Percentiles rank a stretch among this genome's conserved stretches.
Evolutionary conservation across 2,113 vertebrate genomes (phyloP).

Genomic region (Lipotes vexillifer): DNA sequence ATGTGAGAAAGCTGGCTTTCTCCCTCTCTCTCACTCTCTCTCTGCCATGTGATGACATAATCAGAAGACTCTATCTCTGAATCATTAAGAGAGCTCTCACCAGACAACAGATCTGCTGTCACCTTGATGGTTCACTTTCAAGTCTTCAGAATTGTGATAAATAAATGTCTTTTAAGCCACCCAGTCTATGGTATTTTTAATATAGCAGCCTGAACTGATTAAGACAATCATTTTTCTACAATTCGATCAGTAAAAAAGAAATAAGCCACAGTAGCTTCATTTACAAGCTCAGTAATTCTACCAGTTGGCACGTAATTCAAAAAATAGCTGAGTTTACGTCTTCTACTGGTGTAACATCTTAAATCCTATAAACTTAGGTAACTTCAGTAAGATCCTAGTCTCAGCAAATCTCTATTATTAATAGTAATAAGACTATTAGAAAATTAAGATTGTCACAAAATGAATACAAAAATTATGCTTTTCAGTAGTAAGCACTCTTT

Average conservation of each 20-base stretch:
- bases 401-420: background rate
- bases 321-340: background rate
- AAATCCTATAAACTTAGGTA: background rate
- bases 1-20: too few species aligned
- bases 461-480: background rate
- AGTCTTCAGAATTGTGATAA: background rate
- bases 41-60: background rate
- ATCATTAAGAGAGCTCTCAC: background rate
- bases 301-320: background rate
- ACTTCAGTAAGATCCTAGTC: background rate
- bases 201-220: background rate
- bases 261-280: background rate
- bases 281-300: background rate
- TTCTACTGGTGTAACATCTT: background rate
- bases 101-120: background rate
- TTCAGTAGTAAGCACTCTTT: background rate
- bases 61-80: background rate
- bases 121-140: background rate
- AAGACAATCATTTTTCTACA: background rate
- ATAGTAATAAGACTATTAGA: background rate
- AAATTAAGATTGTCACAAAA: background rate
- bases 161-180: background rate
- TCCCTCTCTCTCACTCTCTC: background rate
- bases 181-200: background rate
- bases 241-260: background rate